Conservation (phyloP, 2,888 invertebrate genomes). For the Heteropelma amictum region DNA sequence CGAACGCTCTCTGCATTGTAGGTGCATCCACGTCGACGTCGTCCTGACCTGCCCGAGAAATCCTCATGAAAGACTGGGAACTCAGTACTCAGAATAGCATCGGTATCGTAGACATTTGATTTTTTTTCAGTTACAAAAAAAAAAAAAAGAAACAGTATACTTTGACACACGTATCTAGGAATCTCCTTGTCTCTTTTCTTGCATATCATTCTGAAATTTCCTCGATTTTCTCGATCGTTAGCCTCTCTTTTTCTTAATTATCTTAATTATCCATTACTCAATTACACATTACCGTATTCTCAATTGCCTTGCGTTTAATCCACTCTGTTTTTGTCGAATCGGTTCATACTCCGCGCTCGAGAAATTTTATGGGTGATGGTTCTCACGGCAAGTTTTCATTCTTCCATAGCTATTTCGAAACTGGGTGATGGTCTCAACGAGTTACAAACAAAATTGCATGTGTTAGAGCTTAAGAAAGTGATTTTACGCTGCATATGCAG, state of each 20-base stretch:
- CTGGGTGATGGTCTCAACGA: constrained; percentile 19
- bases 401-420: background rate
- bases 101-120: constrained; percentile 76
- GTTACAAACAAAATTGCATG: constrained; percentile 16
- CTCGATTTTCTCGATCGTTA: constrained; percentile 52
- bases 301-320: constrained; percentile 1
- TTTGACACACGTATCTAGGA: constrained; percentile 35
- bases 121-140: constrained; percentile 66
- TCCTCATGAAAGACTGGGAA: constrained; percentile 79
- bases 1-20: constrained; percentile 77
- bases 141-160: background rate
- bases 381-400: background rate
- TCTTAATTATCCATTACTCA: too few relatives aligned
- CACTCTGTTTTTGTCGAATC: background rate
- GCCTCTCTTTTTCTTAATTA: constrained; percentile 21
- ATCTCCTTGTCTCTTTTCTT: constrained; percentile 30
- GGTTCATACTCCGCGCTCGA: too few relatives aligned
- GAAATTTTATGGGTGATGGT: constrained; percentile 20
- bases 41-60: constrained; percentile 78
- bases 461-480: constrained; percentile 25
- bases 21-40: constrained; percentile 77
- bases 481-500: background rate
- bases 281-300: too few relatives aligned
- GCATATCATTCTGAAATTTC: too few relatives aligned
- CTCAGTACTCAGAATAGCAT: constrained; percentile 79